Evolutionary conservation across 2,113 vertebrate species (phyloP).

Genomic region (Anseranas semipalmata): DNA sequence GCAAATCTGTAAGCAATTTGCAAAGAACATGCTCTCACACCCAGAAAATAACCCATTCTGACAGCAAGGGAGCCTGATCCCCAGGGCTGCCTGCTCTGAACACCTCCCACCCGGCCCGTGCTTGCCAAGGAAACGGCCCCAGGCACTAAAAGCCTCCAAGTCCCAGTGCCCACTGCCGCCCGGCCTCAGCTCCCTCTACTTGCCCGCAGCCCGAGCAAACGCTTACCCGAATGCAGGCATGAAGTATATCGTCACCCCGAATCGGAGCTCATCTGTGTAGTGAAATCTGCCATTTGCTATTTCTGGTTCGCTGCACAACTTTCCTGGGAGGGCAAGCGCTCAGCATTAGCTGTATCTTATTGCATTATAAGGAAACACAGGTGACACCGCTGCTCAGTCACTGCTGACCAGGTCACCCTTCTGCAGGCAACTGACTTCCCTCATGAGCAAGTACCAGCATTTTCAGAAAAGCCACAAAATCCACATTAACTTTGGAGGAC

Average conservation of each 20-base stretch:
- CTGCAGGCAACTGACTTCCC: neutral
- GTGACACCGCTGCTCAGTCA: neutral
- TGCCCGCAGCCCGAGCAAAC: neutral
- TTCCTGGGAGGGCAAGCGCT: neutral
- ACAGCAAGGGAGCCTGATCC: neutral
- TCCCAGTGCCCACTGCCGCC: neutral
- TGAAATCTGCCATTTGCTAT: fast-evolving
- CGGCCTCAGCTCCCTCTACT: fast-evolving
- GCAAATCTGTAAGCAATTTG: neutral
- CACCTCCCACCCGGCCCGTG: fast-evolving
- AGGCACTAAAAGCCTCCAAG: fast-evolving
- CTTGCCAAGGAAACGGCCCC: neutral
- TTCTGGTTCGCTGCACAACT: fast-evolving
- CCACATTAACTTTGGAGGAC: neutral
- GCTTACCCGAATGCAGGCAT: neutral
- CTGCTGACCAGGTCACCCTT: fast-evolving
- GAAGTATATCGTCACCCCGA: neutral
- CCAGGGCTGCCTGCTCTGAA: fast-evolving
- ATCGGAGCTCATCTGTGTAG: fast-evolving
- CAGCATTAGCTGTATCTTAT: neutral
- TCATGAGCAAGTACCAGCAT: neutral
- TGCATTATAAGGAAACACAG: fast-evolving
- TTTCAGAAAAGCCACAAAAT: neutral
- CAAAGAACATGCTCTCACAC: fast-evolving
- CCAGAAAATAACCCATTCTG: neutral